phyloP scores from a whole-genome alignment of 2,113 vertebrate genomes.

The Ammodytes marinus region DNA sequence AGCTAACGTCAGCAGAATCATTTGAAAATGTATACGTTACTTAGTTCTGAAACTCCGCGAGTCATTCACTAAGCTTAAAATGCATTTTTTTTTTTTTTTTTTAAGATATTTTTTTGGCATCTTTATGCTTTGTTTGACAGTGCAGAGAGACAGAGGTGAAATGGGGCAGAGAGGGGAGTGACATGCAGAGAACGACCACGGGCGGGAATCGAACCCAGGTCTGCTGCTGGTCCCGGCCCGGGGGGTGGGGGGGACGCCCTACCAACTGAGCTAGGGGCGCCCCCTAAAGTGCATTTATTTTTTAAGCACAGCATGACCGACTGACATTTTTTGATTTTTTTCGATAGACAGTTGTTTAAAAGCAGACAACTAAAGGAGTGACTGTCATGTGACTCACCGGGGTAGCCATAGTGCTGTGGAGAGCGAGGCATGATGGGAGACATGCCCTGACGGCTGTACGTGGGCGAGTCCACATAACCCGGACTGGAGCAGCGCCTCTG shows the following conservation, averaged over 20 bases:
- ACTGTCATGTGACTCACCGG: constrained; percentile 85
- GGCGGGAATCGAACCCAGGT: too few relatives aligned
- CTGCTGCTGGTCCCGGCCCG: too few relatives aligned
- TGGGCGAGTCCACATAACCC: constrained; percentile 94
- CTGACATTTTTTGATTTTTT: background rate
- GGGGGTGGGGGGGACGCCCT: too few relatives aligned
- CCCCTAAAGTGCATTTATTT: background rate
- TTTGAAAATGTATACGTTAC: background rate
- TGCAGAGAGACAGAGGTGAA: too few relatives aligned
- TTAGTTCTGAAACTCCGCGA: background rate
- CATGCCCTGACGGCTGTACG: constrained; percentile 93
- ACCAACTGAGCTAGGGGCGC: too few relatives aligned
- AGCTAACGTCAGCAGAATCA: background rate
- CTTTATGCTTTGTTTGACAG: too few relatives aligned
- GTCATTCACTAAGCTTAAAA: background rate
- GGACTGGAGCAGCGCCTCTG: constrained; percentile 95
- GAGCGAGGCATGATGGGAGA: constrained; percentile 94
- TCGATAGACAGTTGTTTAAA: background rate
- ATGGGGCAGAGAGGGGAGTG: too few relatives aligned
- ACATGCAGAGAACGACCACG: too few relatives aligned
- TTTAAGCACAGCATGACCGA: background rate
- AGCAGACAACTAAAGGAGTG: background rate
- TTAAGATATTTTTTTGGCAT: too few relatives aligned
- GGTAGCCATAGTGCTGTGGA: constrained; percentile 93
- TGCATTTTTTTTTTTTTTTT: background rate